Evolutionary conservation across 1,140 invertebrate genomes (phyloP).

Genomic region (Diplogasteroides magnus): DNA sequence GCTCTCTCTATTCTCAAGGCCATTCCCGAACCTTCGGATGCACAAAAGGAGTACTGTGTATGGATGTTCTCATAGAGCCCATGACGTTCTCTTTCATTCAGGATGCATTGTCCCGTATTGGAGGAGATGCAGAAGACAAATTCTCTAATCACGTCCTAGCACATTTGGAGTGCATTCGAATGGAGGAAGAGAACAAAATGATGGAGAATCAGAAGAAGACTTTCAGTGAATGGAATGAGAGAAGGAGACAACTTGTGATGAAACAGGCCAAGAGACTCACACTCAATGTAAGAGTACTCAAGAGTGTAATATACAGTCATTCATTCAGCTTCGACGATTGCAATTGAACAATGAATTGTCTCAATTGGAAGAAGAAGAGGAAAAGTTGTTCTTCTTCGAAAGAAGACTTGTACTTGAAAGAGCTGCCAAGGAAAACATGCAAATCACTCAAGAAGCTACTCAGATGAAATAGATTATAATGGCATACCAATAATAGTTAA

Average conservation of each 20-base stretch:
- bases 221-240: conserved; percentile 41
- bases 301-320: neutral
- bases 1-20: too few species aligned
- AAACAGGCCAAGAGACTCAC: conserved; percentile 32
- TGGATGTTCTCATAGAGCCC: too few species aligned
- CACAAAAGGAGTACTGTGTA: too few species aligned
- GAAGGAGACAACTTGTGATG: conserved; percentile 36
- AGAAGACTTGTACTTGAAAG: conserved; percentile 50
- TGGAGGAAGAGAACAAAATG: conserved; percentile 23
- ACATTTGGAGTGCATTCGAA: conserved; percentile 12
- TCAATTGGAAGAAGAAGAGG: conserved; percentile 32
- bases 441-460: conserved; percentile 19
- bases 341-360: conserved; percentile 38
- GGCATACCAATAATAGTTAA: too few species aligned
- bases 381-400: conserved; percentile 48
- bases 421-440: conserved; percentile 34
- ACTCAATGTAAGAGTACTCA: conserved; percentile 5
- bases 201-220: conserved; percentile 24
- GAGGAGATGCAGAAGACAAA: too few species aligned
- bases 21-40: too few species aligned
- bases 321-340: conserved; percentile 26
- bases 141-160: conserved; percentile 4
- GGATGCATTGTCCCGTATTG: too few species aligned
- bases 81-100: too few species aligned
- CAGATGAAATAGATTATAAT: conserved; percentile 1